These are phyloP conservation scores for Chrysochloris asiatica DNA, from an alignment of 2,113 vertebrate species.

Conservation along the genomic window DNA sequence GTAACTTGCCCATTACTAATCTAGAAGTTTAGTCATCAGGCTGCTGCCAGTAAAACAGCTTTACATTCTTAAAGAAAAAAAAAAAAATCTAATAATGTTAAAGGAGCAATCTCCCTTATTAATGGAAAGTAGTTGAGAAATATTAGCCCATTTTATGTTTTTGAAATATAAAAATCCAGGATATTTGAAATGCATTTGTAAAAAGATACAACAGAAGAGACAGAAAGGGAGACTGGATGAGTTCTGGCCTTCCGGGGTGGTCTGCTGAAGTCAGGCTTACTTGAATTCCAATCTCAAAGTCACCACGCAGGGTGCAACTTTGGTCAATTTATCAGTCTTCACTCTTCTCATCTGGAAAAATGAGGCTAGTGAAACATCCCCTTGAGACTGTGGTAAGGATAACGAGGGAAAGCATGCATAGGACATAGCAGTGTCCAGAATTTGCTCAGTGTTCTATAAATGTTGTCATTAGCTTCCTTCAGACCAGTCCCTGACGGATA, in stretches of 20 bases:
- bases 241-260: background rate
- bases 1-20: background rate
- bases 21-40: background rate
- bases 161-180: constrained; percentile 12
- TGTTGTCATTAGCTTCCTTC: too few relatives aligned
- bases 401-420: too few relatives aligned
- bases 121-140: background rate
- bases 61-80: background rate
- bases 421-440: too few relatives aligned
- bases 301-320: background rate
- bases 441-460: too few relatives aligned
- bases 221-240: background rate
- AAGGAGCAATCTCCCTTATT: background rate
- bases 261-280: background rate
- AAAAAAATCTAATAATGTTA: background rate
- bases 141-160: background rate
- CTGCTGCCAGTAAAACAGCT: background rate
- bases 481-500: too few relatives aligned
- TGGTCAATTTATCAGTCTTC: background rate
- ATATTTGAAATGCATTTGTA: background rate
- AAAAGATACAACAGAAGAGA: background rate
- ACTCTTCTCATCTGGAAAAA: constrained; percentile 35
- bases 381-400: background rate
- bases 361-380: background rate
- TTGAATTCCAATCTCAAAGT: background rate